Percentiles rank a stretch among this genome's conserved stretches.
These are phyloP conservation scores for Andrena chrysosceles DNA, from an alignment of 2,888 invertebrate genomes.

Conservation along the genomic window DNA sequence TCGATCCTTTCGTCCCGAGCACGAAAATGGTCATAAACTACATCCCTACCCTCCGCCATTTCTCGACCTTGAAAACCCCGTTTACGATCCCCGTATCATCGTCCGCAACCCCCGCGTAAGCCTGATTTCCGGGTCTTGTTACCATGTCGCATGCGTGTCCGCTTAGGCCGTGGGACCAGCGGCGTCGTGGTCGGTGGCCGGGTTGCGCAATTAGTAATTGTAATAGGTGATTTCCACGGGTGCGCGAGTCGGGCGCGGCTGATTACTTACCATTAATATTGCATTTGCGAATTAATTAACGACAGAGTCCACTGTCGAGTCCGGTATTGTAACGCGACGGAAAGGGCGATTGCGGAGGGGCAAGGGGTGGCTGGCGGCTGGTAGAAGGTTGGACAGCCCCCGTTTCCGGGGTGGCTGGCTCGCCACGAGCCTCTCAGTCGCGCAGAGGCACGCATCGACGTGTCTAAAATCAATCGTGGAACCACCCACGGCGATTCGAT, in stretches of 20 bases:
- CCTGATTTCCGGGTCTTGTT: constrained; percentile 57
- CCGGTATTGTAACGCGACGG: constrained; percentile 73
- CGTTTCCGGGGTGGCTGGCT: constrained; percentile 13
- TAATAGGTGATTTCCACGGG: constrained; percentile 77
- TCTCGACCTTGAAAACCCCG: not conserved
- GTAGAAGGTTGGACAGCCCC: constrained; percentile 16
- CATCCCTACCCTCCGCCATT: not conserved
- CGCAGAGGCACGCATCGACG: constrained; percentile 70
- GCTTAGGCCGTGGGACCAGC: constrained; percentile 46
- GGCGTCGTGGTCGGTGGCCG: constrained; percentile 55
- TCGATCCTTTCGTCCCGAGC: not conserved
- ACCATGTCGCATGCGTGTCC: constrained; percentile 36
- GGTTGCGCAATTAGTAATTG: constrained; percentile 80
- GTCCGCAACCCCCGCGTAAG: not conserved
- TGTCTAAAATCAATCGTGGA: constrained; percentile 79
- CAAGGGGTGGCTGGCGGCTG: constrained; percentile 17
- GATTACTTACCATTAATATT: constrained; percentile 84
- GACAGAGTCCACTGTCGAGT: constrained; percentile 75
- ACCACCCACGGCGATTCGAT: constrained; percentile 55
- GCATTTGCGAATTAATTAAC: constrained; percentile 82
- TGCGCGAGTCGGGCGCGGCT: constrained; percentile 67
- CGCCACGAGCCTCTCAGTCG: constrained; percentile 49
- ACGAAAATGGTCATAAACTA: not conserved
- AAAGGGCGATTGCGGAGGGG: constrained; percentile 4
- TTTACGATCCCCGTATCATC: not conserved